A percentile compares a stretch with the other conserved stretches of the same genome.
Conservation (phyloP, 2,888 invertebrate genomes). For the Trichogramma dendrolimi region DNA sequence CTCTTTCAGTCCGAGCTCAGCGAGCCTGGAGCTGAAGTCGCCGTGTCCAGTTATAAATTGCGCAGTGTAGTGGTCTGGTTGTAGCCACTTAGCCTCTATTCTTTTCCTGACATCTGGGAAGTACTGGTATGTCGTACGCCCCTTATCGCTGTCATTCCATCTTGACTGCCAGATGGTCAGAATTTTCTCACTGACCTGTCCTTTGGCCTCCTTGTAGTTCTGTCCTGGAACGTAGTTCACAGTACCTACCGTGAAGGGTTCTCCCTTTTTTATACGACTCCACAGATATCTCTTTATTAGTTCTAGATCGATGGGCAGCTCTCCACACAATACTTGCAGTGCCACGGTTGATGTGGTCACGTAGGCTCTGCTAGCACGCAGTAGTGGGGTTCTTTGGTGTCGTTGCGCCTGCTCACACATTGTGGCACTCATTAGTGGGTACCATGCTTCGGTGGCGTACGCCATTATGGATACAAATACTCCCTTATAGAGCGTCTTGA, state of each 20-base stretch:
- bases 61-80: background rate
- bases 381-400: too few species aligned
- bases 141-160: slow-evolving; percentile 6
- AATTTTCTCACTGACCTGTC: background rate
- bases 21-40: slow-evolving; percentile 14
- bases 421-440: too few species aligned
- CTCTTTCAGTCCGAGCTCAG: background rate
- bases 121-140: slow-evolving; percentile 13
- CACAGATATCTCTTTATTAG: slow-evolving; percentile 3
- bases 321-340: slow-evolving; percentile 28
- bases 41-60: slow-evolving; percentile 26
- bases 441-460: too few species aligned
- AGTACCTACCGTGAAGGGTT: background rate
- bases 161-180: slow-evolving; percentile 5
- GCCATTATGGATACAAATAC: too few species aligned
- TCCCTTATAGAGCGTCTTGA: slow-evolving; percentile 15
- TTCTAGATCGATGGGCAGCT: slow-evolving; percentile 28
- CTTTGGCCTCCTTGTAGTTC: background rate
- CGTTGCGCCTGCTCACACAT: too few species aligned
- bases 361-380: too few species aligned
- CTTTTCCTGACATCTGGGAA: slow-evolving; percentile 12
- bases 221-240: background rate
- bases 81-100: slow-evolving; percentile 1
- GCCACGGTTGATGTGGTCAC: slow-evolving; percentile 23
- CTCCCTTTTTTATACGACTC: slow-evolving; percentile 2